Percentiles rank a stretch among this genome's conserved stretches.
These are phyloP conservation scores for Sinocyclocheilus maitianheensis DNA, from an alignment of 2,113 vertebrate species.

Conservation along the genomic window DNA sequence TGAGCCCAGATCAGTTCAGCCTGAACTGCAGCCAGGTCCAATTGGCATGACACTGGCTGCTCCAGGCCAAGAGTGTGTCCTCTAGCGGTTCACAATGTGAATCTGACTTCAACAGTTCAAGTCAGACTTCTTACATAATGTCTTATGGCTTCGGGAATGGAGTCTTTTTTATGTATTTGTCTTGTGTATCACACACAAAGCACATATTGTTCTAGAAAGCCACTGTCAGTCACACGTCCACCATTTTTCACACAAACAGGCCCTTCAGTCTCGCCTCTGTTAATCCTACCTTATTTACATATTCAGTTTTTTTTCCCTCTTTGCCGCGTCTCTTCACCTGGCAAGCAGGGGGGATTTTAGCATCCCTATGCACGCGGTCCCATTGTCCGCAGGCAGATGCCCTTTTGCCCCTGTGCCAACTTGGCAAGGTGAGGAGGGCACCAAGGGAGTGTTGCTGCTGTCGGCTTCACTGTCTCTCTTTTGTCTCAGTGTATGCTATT, in stretches of 20 bases:
- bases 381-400: conserved; percentile 57
- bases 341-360: conserved; percentile 51
- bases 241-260: conserved; percentile 28
- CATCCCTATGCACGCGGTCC: conserved; percentile 48
- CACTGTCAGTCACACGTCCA: conserved; percentile 38
- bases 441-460: conserved; percentile 54
- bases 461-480: conserved; percentile 52
- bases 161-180: conserved; percentile 2
- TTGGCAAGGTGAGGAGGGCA: conserved; percentile 60
- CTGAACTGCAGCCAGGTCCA: conserved; percentile 9
- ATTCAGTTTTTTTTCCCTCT: conserved; percentile 32
- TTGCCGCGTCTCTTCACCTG: conserved; percentile 52
- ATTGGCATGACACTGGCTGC: neutral
- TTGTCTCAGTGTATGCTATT: conserved; percentile 49
- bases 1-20: neutral
- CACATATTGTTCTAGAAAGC: conserved; percentile 28
- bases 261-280: conserved; percentile 41
- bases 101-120: conserved; percentile 2
- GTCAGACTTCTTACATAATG: neutral
- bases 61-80: conserved; percentile 29
- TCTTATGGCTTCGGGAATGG: neutral
- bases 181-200: conserved; percentile 11
- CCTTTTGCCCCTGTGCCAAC: conserved; percentile 58
- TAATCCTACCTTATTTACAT: conserved; percentile 52
- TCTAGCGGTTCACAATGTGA: neutral